Percentiles rank a stretch among this genome's conserved stretches.
Conservation (phyloP, 2,113 vertebrate species). For the Nothocercus julius region DNA sequence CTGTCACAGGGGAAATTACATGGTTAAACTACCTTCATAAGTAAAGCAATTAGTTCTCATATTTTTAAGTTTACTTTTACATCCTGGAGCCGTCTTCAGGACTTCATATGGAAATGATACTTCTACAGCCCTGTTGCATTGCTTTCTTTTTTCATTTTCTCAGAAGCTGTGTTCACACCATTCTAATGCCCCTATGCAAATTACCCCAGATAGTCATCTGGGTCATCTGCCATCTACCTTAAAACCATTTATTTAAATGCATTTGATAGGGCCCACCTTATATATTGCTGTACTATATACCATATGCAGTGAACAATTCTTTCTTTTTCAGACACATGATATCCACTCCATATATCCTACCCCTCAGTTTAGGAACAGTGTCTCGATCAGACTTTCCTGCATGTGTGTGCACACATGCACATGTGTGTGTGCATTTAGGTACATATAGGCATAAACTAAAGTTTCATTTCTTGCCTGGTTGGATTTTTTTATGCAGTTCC, state of each 20-base stretch:
- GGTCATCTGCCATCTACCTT: conserved; percentile 13
- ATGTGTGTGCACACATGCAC: not conserved
- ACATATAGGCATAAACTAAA: not conserved
- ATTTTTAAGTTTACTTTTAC: conserved; percentile 39
- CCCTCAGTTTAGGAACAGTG: not conserved
- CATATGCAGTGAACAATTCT: not conserved
- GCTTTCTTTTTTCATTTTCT: conserved; percentile 23
- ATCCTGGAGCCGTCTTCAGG: not conserved
- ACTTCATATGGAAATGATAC: not conserved
- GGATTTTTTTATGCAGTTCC: conserved; percentile 65
- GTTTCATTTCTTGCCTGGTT: conserved; percentile 22
- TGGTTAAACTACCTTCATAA: conserved; percentile 48
- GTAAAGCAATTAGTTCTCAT: conserved; percentile 43
- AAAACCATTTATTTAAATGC: not conserved
- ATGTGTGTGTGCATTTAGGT: not conserved
- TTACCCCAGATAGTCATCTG: not conserved
- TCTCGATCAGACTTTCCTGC: not conserved
- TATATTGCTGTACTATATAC: not conserved
- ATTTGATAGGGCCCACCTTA: not conserved
- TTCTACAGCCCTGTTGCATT: not conserved
- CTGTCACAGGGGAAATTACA: conserved; percentile 35
- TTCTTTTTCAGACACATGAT: not conserved
- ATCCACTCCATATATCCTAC: not conserved
- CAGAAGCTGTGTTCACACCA: not conserved
- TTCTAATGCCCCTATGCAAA: not conserved